Base-by-base conservation (phyloP, 1,140 invertebrate species). In the Drosophila cardini region DNA sequence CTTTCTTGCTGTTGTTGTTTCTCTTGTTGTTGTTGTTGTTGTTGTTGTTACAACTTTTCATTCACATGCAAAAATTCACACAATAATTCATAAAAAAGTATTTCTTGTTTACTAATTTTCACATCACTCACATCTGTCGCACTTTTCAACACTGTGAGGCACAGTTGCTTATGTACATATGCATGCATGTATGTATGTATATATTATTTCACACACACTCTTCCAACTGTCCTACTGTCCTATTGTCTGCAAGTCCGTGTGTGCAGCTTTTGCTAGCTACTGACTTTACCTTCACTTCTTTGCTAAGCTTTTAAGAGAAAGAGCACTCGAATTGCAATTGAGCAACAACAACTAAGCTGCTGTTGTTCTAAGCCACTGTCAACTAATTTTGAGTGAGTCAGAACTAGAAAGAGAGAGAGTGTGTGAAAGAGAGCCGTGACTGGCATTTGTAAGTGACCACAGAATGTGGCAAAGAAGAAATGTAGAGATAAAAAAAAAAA, bases 51-150 rank as follows among this genome's bases (percentile, higher is more conserved):
- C n/a, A n/a, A n/a, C 26, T 80, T 83, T 79, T 68, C 80, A 90
- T 84, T 87, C 80, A 87, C 84, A 87, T 84, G 84, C 80, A 87
- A 87, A 89, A 89, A 77, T 84, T 89, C 84, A 89, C 84, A 87
- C 84, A 84, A 78, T 89, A 87, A 78, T 71, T 89, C 80, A 80
- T 62, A 70, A 70, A 79, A 26, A 72, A 84, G 67, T 76, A 50
- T 61, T 76, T 71, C 62, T 75, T 64, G 61, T 71, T 70, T 68
- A 58, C 65, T 58, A 74, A 74, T 69, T 74, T 72, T 78, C 67
- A 65, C 72, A 65, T 60, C 64, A 56, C 61, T 71, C 55, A 62
- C 61, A 76, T 72, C 72, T 55, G 43, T 75, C 65, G 70, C 74
- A 80, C 65, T 76, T 72, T 68, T 79, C 61, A 60, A 56, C 45